Conservation (phyloP, 1,140 invertebrate genomes). For the Drosophila melanogaster region Release_6_plus_ISO1_MT NT_033779.5:20253501-20254000, state of each 20-base stretch:
- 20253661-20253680: not conserved
- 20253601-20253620: not conserved
- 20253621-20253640: slow-evolving; percentile 35
- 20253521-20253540: slow-evolving; percentile 54
- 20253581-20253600: slow-evolving; percentile 17
- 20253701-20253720: not conserved
- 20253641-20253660: slow-evolving; percentile 29
- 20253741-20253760: not conserved
- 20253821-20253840: not conserved
- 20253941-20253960: not conserved
- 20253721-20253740: not conserved
- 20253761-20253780: not conserved
- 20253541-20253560: slow-evolving; percentile 47
- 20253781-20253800: too few species aligned
- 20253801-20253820: too few species aligned
- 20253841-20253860: too few species aligned
- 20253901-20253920: too few species aligned
- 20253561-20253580: slow-evolving; percentile 15
- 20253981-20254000: not conserved
- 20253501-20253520: slow-evolving; percentile 41
- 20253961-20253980: not conserved
- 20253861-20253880: too few species aligned
- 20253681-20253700: not conserved
- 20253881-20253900: too few species aligned
- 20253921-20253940: too few species aligned